A percentile compares a stretch with the other conserved stretches of the same genome.
phyloP scores from a whole-genome alignment of 92 coral and sea anemone genomes.

The Meandrina meandrites region DNA sequence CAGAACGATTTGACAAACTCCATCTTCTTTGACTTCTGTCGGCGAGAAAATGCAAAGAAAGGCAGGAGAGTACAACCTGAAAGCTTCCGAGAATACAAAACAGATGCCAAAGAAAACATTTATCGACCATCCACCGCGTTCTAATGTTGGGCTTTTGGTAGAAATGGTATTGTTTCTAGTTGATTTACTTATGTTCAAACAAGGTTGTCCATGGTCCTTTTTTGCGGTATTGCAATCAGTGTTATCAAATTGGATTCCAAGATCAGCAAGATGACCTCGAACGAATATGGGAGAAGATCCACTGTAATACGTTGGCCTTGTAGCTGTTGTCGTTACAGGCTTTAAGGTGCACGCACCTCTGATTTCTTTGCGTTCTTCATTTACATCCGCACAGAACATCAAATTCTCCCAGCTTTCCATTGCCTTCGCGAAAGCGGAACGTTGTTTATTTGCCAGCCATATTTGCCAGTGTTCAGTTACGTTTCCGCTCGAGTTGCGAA shows the following conservation, averaged over 20 bases:
- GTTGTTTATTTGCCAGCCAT: too few relatives aligned
- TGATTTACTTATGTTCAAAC: background rate
- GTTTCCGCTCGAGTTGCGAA: too few relatives aligned
- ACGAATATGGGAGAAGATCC: background rate
- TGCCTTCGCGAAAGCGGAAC: too few relatives aligned
- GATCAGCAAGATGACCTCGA: background rate
- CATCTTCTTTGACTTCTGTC: background rate
- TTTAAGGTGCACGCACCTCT: too few relatives aligned
- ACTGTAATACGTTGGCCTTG: background rate
- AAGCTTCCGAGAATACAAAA: background rate
- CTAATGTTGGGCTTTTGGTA: background rate
- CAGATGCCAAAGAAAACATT: background rate
- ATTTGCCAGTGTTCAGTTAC: too few relatives aligned
- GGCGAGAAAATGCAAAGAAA: conserved; percentile 7
- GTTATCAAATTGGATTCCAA: background rate
- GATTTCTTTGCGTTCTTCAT: too few relatives aligned
- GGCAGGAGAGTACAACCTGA: background rate
- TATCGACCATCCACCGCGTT: background rate
- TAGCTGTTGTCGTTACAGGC: background rate
- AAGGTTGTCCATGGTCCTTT: background rate
- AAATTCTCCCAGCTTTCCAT: too few relatives aligned
- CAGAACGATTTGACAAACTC: background rate
- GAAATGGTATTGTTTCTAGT: background rate
- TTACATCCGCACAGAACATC: too few relatives aligned
- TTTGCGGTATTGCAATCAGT: background rate